Evolutionary conservation across 2,113 vertebrate species (phyloP).

Genomic region (Calyptommatus sinebrachiatus): DNA sequence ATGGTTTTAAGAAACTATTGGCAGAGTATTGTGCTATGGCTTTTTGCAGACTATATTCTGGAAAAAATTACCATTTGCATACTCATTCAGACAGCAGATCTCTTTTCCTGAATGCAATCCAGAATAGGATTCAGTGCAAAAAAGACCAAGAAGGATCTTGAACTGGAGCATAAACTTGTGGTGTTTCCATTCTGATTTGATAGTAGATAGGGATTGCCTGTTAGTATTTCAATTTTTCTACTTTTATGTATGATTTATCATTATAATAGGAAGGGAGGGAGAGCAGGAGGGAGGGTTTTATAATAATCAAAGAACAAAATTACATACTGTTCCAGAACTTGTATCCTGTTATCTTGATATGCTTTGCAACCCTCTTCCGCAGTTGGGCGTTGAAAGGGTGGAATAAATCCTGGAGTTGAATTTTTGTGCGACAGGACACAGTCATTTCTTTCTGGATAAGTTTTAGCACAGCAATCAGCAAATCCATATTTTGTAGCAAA

Average conservation of each 20-base stretch:
- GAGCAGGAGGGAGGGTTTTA: too few species aligned
- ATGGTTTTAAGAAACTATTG: too few species aligned
- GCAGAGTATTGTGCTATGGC: too few species aligned
- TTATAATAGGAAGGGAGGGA: background rate
- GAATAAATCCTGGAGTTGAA: background rate
- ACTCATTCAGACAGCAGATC: too few species aligned
- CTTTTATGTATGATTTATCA: background rate
- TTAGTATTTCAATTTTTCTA: background rate
- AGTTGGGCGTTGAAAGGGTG: background rate
- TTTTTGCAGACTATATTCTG: too few species aligned
- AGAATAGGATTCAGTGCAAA: too few species aligned
- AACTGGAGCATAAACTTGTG: background rate
- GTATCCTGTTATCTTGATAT: background rate
- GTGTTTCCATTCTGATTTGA: background rate
- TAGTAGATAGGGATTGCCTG: background rate
- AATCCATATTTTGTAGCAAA: background rate
- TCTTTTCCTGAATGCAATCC: too few species aligned
- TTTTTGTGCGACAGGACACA: conserved; percentile 8
- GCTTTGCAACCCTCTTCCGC: background rate
- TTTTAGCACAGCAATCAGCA: background rate
- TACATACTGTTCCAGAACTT: background rate
- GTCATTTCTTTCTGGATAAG: background rate
- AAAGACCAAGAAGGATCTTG: too few species aligned
- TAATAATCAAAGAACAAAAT: background rate
- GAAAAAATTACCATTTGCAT: too few species aligned